Percentiles rank a stretch among this genome's conserved stretches.
phyloP scores from a whole-genome alignment of 2,888 invertebrate species.

The Coelopa pilipes region DNA sequence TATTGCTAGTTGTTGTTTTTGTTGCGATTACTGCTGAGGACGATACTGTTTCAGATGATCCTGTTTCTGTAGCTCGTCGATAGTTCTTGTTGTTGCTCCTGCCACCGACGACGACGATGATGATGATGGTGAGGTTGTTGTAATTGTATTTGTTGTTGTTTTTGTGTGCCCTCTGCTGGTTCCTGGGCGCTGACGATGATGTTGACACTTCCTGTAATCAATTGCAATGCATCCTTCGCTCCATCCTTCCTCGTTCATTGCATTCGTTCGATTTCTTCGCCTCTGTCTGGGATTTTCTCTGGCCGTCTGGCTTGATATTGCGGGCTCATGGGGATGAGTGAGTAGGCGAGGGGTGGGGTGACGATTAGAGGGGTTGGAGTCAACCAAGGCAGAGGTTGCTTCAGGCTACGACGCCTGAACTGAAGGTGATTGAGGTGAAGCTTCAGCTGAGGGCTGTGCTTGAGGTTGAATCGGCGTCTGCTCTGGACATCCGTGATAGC shows the following conservation, averaged over 20 bases:
- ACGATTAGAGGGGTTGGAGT: no score
- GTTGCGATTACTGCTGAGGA: no score
- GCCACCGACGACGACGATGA: not conserved
- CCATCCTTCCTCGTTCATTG: not conserved
- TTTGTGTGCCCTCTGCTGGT: conserved; percentile 11
- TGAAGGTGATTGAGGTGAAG: no score
- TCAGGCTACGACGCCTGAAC: no score
- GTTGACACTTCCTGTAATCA: conserved; percentile 37
- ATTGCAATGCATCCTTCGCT: conserved; percentile 24
- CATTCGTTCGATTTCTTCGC: conserved; percentile 29
- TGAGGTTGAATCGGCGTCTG: no score
- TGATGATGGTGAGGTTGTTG: not conserved
- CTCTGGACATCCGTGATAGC: no score
- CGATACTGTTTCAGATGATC: not conserved
- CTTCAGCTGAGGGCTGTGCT: no score
- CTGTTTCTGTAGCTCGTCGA: not conserved
- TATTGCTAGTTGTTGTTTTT: no score
- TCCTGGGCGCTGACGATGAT: conserved; percentile 26
- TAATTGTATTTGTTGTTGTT: conserved; percentile 20
- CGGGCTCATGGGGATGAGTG: no score
- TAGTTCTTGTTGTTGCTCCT: not conserved
- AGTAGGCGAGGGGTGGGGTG: no score
- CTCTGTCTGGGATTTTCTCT: conserved; percentile 3
- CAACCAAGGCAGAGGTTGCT: no score
- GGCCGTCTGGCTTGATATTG: not conserved